These are phyloP conservation scores for Casuarius casuarius DNA, from an alignment of 2,113 vertebrate species.

Conservation along the genomic window DNA sequence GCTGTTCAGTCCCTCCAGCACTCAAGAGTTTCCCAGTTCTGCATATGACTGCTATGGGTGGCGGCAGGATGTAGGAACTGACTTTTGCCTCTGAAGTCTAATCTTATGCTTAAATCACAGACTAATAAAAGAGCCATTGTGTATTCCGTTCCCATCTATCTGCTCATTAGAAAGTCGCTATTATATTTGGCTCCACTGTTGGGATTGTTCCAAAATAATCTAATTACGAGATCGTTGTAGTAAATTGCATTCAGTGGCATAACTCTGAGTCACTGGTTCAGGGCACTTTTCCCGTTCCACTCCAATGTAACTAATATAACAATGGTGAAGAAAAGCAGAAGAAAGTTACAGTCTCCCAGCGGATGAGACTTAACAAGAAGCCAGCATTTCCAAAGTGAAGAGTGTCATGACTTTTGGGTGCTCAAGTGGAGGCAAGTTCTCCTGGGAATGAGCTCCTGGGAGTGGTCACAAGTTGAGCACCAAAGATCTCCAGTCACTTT, in stretches of 20 bases:
- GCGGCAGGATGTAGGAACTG: background rate
- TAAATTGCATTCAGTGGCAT: background rate
- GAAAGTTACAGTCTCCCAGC: background rate
- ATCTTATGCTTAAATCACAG: background rate
- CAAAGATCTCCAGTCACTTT: background rate
- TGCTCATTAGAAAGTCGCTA: background rate
- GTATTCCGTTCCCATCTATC: background rate
- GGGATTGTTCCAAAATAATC: background rate
- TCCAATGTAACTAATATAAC: background rate
- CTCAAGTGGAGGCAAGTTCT: background rate
- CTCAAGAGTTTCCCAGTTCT: background rate
- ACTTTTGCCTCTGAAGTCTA: background rate
- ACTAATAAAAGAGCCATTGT: background rate
- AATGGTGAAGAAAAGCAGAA: background rate
- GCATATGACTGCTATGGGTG: background rate
- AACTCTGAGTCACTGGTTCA: background rate
- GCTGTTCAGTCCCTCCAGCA: background rate
- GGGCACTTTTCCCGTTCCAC: background rate
- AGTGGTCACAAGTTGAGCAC: background rate
- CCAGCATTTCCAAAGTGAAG: background rate
- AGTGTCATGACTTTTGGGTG: background rate
- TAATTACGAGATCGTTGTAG: background rate
- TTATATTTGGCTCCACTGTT: background rate
- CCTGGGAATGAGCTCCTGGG: background rate
- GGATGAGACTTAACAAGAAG: accelerated